Base-by-base conservation (phyloP, 2,797 vertebrate species). In the Hybognathus amarus region DNA sequence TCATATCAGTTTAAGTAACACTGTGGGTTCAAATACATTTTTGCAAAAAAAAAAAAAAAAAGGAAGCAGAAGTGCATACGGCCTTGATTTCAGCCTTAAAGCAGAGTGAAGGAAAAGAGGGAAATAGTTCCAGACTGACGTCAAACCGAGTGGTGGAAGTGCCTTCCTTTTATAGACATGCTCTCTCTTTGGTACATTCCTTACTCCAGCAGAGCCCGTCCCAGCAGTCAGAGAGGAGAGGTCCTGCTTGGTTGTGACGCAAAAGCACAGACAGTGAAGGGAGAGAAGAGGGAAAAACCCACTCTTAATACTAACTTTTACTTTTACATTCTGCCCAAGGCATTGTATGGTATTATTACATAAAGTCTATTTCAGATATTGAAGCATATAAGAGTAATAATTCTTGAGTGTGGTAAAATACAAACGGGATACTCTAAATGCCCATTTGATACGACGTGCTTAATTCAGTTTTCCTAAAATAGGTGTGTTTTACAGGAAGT, bases 161-260 rank as follows among this genome's bases (percentile, higher is more conserved):
- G 90, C 89, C 79, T 83, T 92, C 95, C 95, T 94, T 95, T 94
- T 95, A 95, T 95, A 94, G 95, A 87, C 92, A 93, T 91, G 91
- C 94, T 93, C 90, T 85, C 87, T 89, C 88, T 88, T 89, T 88
- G 87, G 87, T 88, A 91, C 93, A 95, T 95, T 95, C 94, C 92
- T 93, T 76, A 68, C 79, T 84, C 80, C 63, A 88, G 87, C 10
- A 64, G 71, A 76, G 71, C 74, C 74, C 33, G 73, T 78, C 74
- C 69, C 50, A 64, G 86, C 59, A 80, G 85, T 73, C 50, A 54
- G 77, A 77, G 75, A 68, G 56, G 36, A 79, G 70, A 82, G 69
- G 71, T 80, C 78, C 79, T 83, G 76, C 82, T 64, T 52, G 71
- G 69, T 80, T 12, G 33, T 89, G 88, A 90, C 88, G 89, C 86